Percentiles rank a stretch among this genome's conserved stretches.
These are phyloP conservation scores for Drosophila sturtevanti DNA, from an alignment of 1,140 invertebrate genomes.

Conservation along the genomic window DNA sequence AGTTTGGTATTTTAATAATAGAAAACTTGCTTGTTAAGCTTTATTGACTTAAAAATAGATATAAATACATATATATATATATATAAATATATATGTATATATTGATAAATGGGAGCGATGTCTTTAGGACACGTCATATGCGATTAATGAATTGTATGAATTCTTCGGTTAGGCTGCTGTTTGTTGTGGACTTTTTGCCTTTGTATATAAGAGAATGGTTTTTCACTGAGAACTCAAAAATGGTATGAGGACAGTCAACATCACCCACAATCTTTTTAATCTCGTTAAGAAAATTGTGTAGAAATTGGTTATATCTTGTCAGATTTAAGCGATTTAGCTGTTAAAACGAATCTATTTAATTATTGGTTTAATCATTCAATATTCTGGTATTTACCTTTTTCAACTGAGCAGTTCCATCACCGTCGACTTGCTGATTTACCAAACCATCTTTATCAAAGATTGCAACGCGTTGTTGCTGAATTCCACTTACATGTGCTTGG, in stretches of 20 bases:
- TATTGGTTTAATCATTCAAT: background rate
- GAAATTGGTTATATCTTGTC: background rate
- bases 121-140: background rate
- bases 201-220: background rate
- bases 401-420: background rate
- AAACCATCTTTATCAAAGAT: background rate
- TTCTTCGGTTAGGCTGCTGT: background rate
- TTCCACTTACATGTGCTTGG: background rate
- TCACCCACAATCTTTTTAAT: background rate
- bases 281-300: background rate
- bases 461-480: background rate
- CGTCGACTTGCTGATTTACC: background rate
- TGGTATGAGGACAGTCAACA: slow-evolving; percentile 7
- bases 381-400: background rate
- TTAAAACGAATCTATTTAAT: too few relatives aligned
- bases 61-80: too few relatives aligned
- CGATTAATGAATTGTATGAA: slow-evolving; percentile 5
- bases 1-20: too few relatives aligned
- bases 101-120: too few relatives aligned
- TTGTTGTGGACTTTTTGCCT: background rate
- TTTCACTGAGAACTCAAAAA: background rate
- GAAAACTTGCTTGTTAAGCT: too few relatives aligned
- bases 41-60: too few relatives aligned
- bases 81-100: too few relatives aligned
- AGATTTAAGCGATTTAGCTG: background rate